Conservation (phyloP, 2,888 invertebrate genomes). For the Andrena camellia region DNA sequence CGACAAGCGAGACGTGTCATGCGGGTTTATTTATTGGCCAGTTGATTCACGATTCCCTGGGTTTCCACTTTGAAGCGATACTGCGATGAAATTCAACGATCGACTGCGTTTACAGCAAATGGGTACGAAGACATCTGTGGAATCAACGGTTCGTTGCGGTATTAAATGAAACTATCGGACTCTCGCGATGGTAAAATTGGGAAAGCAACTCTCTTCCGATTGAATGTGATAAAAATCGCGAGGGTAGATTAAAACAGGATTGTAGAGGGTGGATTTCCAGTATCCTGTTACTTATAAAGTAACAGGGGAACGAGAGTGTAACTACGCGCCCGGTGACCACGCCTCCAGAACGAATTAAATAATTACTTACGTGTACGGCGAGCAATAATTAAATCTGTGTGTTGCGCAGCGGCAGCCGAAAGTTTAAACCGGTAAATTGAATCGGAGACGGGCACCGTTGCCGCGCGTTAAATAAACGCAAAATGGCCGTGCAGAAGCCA, state of each 20-base stretch:
- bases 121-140: neutral
- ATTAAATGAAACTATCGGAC: neutral
- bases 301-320: too few species aligned
- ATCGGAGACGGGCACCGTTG: neutral
- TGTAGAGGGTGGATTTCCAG: too few species aligned
- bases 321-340: too few species aligned
- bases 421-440: neutral
- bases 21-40: slow-evolving; percentile 30
- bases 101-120: neutral
- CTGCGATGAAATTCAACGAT: neutral
- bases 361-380: neutral
- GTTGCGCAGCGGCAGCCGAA: neutral
- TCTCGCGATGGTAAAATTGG: neutral
- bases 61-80: slow-evolving; percentile 1
- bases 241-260: too few species aligned
- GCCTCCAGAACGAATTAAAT: neutral
- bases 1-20: slow-evolving; percentile 4
- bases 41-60: slow-evolving; percentile 7
- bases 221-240: neutral
- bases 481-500: slow-evolving; percentile 22
- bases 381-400: neutral
- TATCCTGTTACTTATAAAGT: too few species aligned
- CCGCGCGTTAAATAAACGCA: slow-evolving; percentile 10
- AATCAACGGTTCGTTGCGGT: neutral
- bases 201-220: neutral